phyloP scores from a whole-genome alignment of 2,113 vertebrate species.

The Varanus komodoensis region DNA sequence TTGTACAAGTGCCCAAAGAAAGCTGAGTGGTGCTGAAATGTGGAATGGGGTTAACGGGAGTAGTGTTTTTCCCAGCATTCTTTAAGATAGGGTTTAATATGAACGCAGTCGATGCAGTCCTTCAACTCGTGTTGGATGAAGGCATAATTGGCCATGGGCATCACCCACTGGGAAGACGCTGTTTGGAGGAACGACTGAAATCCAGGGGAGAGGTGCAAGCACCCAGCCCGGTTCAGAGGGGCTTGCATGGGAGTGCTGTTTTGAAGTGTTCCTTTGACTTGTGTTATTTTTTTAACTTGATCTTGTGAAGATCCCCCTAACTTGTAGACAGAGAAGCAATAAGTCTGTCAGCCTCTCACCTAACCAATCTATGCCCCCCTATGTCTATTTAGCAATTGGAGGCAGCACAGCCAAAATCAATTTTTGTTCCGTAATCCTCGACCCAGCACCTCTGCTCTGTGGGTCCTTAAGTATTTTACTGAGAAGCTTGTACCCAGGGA shows the following conservation, averaged over 20 bases:
- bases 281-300: too few species aligned
- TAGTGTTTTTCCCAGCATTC: constrained; percentile 75
- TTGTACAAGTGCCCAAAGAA: constrained; percentile 73
- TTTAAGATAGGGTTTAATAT: constrained; percentile 67
- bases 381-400: background rate
- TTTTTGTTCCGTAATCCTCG: background rate
- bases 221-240: background rate
- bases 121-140: constrained; percentile 62
- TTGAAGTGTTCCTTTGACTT: background rate
- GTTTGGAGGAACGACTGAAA: background rate
- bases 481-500: background rate
- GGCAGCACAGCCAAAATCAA: background rate
- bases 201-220: background rate
- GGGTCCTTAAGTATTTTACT: background rate
- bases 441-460: background rate
- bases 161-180: background rate
- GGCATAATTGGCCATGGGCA: constrained; percentile 35
- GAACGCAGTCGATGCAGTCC: constrained; percentile 48
- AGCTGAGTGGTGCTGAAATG: constrained; percentile 75
- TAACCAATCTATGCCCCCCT: background rate
- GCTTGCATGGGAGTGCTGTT: background rate
- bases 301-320: background rate
- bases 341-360: background rate
- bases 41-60: constrained; percentile 72
- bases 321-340: constrained; percentile 18